A percentile compares a stretch with the other conserved stretches of the same genome.
Conservation (phyloP, 2,888 invertebrate species). For the Euclidia mi region DNA sequence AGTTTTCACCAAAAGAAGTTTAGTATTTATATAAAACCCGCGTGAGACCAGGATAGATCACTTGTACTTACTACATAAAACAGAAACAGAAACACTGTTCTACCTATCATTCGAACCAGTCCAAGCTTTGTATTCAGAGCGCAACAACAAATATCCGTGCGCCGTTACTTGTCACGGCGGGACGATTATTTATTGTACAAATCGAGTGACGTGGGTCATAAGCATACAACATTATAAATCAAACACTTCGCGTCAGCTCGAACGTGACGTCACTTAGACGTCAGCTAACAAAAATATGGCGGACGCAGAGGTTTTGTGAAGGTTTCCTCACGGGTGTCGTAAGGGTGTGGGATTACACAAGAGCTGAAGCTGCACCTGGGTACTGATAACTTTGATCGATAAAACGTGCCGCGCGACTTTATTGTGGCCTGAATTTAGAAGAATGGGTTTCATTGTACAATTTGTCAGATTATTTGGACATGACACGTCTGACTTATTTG, state of each 20-base stretch:
- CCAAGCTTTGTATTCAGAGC: conserved; percentile 66
- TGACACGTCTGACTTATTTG: too few species aligned
- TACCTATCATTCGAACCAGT: conserved; percentile 12
- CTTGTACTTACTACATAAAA: not conserved
- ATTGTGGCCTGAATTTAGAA: conserved; percentile 3
- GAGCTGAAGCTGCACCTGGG: conserved; percentile 41
- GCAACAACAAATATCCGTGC: conserved; percentile 69
- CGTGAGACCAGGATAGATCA: too few species aligned
- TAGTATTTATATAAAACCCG: too few species aligned
- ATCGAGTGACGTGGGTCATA: conserved; percentile 78
- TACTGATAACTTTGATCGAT: conserved; percentile 39
- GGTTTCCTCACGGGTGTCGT: conserved; percentile 28
- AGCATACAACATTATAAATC: conserved; percentile 75
- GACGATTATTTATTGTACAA: conserved; percentile 79
- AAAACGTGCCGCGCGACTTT: conserved; percentile 10
- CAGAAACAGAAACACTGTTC: not conserved
- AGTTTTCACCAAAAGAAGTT: too few species aligned
- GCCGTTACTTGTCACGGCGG: conserved; percentile 64
- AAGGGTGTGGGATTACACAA: conserved; percentile 24
- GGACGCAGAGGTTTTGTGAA: conserved; percentile 16
- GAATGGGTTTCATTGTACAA: too few species aligned
- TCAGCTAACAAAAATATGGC: conserved; percentile 33
- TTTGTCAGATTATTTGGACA: too few species aligned
- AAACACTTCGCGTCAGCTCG: conserved; percentile 60
- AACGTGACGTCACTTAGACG: too few species aligned